Evolutionary conservation across 2,888 invertebrate genomes (phyloP), one percentile per base, ranked within the genome.

Genomic region (Poecilobothrus nobilitatus): DNA sequence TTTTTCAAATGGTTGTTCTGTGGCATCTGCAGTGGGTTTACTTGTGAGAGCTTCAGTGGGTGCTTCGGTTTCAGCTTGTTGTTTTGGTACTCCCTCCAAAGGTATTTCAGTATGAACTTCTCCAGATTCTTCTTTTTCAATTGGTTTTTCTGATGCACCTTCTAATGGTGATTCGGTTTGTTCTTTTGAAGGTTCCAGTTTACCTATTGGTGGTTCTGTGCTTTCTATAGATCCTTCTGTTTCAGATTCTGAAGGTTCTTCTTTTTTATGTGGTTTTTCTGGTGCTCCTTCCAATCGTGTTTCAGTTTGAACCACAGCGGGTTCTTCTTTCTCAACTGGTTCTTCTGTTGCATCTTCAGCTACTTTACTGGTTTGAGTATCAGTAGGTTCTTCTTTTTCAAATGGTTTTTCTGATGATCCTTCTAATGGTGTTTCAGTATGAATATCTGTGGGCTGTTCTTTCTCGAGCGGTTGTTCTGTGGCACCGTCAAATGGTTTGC

Each of bases 261-360:
- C 67, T 63, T 68, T 65, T 68, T 73, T 70, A 33, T 71, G 68
- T 7, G 72, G 68, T 41, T 71, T 66, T 12, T 64, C 63, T 21
- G 69, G 68, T 4, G 70, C 41, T 22, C 73, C 73, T 21, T 72
- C 71, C 61, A 68, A 65, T 65, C 69, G 65, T 69, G 70, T 70
- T 9, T 64, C 67, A 1, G 70, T 66, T 20, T 69, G 41, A 18
- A 67, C 44, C 15, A 65, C 67, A 12, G 21, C 53, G 33, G 33
- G 21, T n/a, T 21, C 18, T 6, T 65, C 66, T 53, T 64, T 67
- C 69, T 70, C 53, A 27, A 18, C 53, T 5, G 37, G 67, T 34
- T 67, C 66, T 0, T 68, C 65, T 20, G 62, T 41, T 22, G 53
- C 12, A n/a, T n/a, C 20, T 62, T 69, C 44, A 34, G 66, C 10